Percentiles rank a stretch among this genome's conserved stretches.
These are phyloP conservation scores for Gastracanthus pulcherrimus DNA, from an alignment of 2,888 invertebrate species.

Conservation along the genomic window DNA sequence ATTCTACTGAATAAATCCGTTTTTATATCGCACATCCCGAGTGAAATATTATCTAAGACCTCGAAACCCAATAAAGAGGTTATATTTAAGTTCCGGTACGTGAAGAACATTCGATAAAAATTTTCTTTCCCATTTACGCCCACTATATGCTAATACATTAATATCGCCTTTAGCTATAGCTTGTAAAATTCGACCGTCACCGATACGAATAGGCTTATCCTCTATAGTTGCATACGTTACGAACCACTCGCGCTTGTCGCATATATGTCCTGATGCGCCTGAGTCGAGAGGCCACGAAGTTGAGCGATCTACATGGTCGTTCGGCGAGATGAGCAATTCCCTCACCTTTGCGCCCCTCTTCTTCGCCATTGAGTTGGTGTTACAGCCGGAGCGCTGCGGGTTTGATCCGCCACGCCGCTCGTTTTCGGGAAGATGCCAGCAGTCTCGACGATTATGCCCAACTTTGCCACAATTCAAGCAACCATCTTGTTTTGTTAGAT, in stretches of 20 bases:
- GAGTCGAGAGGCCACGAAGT: slow-evolving; percentile 57
- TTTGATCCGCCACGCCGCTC: background rate
- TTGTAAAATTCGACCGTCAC: slow-evolving; percentile 35
- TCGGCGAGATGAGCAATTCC: slow-evolving; percentile 39
- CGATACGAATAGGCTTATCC: slow-evolving; percentile 19
- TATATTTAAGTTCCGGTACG: slow-evolving; percentile 38
- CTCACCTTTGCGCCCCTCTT: slow-evolving; percentile 19
- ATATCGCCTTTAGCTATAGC: slow-evolving; percentile 57
- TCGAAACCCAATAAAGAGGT: too few species aligned
- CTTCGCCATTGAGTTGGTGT: background rate
- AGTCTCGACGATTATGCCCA: background rate
- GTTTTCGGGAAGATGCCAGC: slow-evolving; percentile 10
- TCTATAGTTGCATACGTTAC: slow-evolving; percentile 39
- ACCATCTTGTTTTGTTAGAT: background rate
- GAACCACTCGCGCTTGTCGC: slow-evolving; percentile 56
- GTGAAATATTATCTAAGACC: too few species aligned
- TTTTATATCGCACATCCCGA: too few species aligned
- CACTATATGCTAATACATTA: slow-evolving; percentile 55
- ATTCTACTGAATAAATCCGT: too few species aligned
- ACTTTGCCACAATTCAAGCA: slow-evolving; percentile 19
- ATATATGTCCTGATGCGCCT: slow-evolving; percentile 60
- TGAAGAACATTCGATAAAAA: slow-evolving; percentile 48
- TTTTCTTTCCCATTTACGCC: slow-evolving; percentile 51
- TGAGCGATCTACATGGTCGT: slow-evolving; percentile 10
- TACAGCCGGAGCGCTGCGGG: background rate